These are phyloP conservation scores for Micrasema minimum DNA, from an alignment of 1,140 invertebrate genomes.

Conservation along the genomic window DNA sequence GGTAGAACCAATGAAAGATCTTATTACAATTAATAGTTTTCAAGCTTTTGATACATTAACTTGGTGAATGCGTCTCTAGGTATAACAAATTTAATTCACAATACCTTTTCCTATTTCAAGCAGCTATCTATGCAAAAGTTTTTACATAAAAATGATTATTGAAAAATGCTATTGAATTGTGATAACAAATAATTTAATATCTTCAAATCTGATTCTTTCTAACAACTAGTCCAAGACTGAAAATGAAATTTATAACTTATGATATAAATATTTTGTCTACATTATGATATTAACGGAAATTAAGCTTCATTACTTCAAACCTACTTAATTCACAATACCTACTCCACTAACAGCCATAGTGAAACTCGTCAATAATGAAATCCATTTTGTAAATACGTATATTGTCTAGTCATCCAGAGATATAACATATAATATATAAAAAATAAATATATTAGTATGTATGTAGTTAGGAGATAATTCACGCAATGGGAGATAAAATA, in stretches of 20 bases:
- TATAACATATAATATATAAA: too few species aligned
- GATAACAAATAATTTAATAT: slow-evolving; percentile 28
- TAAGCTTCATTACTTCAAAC: slow-evolving; percentile 24
- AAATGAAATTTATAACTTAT: slow-evolving; percentile 38
- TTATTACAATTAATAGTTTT: not conserved
- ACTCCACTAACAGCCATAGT: too few species aligned
- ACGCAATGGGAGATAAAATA: too few species aligned
- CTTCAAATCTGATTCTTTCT: slow-evolving; percentile 28
- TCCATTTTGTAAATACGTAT: slow-evolving; percentile 2
- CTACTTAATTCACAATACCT: slow-evolving; percentile 5
- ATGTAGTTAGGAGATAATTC: too few species aligned
- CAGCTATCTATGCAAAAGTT: slow-evolving; percentile 1
- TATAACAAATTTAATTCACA: slow-evolving; percentile 11
- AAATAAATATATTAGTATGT: too few species aligned
- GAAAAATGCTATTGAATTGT: slow-evolving; percentile 29
- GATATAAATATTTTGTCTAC: slow-evolving; percentile 38
- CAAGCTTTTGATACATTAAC: slow-evolving; percentile 26
- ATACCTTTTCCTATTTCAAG: slow-evolving; percentile 4
- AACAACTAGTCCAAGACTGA: slow-evolving; percentile 39
- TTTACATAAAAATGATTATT: slow-evolving; percentile 9
- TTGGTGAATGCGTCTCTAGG: too few species aligned
- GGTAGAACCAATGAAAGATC: slow-evolving; percentile 7
- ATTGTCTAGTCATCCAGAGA: slow-evolving; percentile 8
- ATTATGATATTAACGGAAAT: slow-evolving; percentile 28
- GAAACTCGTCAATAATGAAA: too few species aligned